Evolutionary conservation across 1,140 invertebrate genomes (phyloP).

Genomic region (Drosophila ogumai): DNA sequence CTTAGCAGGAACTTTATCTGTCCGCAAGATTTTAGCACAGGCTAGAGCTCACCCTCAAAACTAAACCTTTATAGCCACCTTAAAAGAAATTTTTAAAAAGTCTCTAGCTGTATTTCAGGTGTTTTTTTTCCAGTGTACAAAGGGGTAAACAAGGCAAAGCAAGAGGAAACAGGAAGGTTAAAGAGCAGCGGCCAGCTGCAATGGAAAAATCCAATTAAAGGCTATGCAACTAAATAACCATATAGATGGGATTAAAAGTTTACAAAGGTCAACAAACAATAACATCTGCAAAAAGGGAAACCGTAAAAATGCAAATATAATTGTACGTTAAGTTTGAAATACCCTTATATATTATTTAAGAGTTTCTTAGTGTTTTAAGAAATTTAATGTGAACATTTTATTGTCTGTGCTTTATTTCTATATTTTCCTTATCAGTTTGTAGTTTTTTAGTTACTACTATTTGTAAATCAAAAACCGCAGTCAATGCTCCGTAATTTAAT

Average conservation of each 20-base stretch:
- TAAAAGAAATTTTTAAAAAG: neutral
- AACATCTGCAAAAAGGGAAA: constrained; percentile 1
- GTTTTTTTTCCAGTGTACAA: neutral
- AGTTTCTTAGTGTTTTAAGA: neutral
- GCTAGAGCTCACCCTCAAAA: neutral
- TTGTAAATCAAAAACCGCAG: neutral
- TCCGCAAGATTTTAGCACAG: neutral
- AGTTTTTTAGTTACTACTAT: neutral
- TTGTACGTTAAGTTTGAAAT: neutral
- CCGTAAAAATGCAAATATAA: constrained; percentile 1
- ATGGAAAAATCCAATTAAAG: constrained; percentile 42
- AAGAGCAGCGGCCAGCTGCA: constrained; percentile 22
- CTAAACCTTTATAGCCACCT: neutral
- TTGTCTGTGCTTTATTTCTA: neutral
- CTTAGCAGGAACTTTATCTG: neutral
- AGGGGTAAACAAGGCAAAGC: constrained; percentile 16
- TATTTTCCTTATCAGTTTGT: neutral
- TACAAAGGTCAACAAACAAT: constrained; percentile 22
- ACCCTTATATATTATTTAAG: constrained; percentile 4
- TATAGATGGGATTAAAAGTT: constrained; percentile 69
- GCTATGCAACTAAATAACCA: constrained; percentile 35
- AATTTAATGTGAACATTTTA: neutral
- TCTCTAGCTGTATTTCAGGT: no score
- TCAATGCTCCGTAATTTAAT: no score
- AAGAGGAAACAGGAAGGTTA: constrained; percentile 19